These are phyloP conservation scores for Drosophila seguyi DNA, from an alignment of 1,140 invertebrate species.

Conservation along the genomic window DNA sequence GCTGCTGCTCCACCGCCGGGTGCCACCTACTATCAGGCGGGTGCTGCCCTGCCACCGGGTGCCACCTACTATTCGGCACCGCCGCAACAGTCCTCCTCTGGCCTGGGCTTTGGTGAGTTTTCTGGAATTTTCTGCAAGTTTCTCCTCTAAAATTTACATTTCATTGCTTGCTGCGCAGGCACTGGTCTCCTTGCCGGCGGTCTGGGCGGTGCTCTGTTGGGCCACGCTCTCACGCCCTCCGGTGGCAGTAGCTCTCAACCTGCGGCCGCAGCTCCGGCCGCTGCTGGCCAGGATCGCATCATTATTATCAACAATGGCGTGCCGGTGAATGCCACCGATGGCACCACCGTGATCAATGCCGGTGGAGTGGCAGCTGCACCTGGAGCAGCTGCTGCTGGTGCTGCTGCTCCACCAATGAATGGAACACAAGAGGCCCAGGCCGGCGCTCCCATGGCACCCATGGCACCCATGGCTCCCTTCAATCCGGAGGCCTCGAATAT, in stretches of 20 bases:
- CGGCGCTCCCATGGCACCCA: conserved; percentile 23
- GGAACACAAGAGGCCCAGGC: conserved; percentile 39
- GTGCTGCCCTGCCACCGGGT: conserved; percentile 71
- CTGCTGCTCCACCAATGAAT: conserved; percentile 27
- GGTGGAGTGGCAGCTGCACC: conserved; percentile 57
- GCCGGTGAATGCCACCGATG: conserved; percentile 68
- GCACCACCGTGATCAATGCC: conserved; percentile 78
- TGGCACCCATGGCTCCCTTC: conserved; percentile 51
- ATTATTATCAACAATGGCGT: conserved; percentile 83
- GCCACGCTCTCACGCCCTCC: conserved; percentile 72
- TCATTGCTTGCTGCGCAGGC: conserved; percentile 40
- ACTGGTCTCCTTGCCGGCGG: conserved; percentile 76
- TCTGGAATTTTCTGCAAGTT: neutral
- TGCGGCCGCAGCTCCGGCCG: conserved; percentile 54
- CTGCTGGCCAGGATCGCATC: conserved; percentile 67
- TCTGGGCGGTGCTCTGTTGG: conserved; percentile 74
- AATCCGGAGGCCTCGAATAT: conserved; percentile 84
- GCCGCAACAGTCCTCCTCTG: conserved; percentile 77
- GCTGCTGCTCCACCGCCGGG: conserved; percentile 69
- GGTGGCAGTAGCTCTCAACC: conserved; percentile 45
- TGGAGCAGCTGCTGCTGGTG: neutral
- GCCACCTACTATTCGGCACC: conserved; percentile 68
- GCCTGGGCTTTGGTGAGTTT: conserved; percentile 76
- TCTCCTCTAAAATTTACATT: neutral
- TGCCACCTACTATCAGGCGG: conserved; percentile 74